A percentile compares a stretch with the other conserved stretches of the same genome.
These are phyloP conservation scores for Labrus mixtus DNA, from an alignment of 2,113 vertebrate species.

Conservation along the genomic window DNA sequence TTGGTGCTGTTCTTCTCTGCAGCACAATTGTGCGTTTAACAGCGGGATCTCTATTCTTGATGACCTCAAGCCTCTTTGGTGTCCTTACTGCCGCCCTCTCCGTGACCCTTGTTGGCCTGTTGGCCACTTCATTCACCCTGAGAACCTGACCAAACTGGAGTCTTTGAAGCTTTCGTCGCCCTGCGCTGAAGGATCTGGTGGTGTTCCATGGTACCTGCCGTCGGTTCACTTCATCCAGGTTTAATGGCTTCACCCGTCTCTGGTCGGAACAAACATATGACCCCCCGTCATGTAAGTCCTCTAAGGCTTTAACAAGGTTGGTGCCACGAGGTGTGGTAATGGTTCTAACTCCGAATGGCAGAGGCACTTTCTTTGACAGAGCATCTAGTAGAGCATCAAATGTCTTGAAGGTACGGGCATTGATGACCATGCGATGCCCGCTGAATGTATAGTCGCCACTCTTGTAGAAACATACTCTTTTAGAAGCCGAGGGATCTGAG, in stretches of 20 bases:
- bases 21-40: constrained; percentile 82
- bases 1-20: constrained; percentile 87
- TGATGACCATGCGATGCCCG: constrained; percentile 92
- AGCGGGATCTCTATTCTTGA: constrained; percentile 89
- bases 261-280: constrained; percentile 95
- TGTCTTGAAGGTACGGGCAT: constrained; percentile 91
- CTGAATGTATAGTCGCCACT: constrained; percentile 94
- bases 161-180: constrained; percentile 51
- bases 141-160: constrained; percentile 29
- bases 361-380: constrained; percentile 92
- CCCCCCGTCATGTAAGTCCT: constrained; percentile 93
- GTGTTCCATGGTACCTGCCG: constrained; percentile 91
- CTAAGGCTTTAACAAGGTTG: constrained; percentile 86
- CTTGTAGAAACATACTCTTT: constrained; percentile 94
- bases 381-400: constrained; percentile 93
- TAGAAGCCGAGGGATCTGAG: constrained; percentile 85
- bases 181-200: constrained; percentile 80
- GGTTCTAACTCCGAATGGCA: constrained; percentile 96
- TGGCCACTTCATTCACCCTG: constrained; percentile 65
- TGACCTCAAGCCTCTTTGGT: constrained; percentile 89
- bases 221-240: constrained; percentile 85
- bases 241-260: constrained; percentile 91
- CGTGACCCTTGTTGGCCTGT: constrained; percentile 63
- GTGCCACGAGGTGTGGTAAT: constrained; percentile 93
- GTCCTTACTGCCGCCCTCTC: constrained; percentile 76